Evolutionary conservation across 2,113 vertebrate genomes (phyloP), one percentile per base, ranked within the genome.

Genomic region (Nansenia antarctica): DNA sequence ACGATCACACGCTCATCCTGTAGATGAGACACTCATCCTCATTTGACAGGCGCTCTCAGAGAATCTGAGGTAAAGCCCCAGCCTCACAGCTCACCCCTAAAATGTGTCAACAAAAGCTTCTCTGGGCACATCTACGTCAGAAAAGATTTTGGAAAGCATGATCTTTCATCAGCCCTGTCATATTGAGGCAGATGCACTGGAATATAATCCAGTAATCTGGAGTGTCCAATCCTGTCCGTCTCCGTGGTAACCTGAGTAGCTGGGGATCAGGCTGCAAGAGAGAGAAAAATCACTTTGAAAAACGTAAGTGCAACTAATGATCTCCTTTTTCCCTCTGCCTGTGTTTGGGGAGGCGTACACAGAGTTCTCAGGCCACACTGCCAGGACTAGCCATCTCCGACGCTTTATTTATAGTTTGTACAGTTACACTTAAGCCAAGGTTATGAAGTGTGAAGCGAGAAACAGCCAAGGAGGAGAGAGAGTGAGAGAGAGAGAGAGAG

Each of bases 161-260:
- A 70, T 22, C 30, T 70, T 62, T 65, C 47, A 18, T 37, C 15
- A 61, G 11, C 4, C 34, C 49, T 31, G 26, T 66, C 57, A 63
- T 62, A 73, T 47, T 24, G 47, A 68, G 71, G 60, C 69, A 71
- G 60, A 81, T 72, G 70, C 72, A 60, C 49, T 61, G 58, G 55
- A 62, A 52, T 63, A 75, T 79, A 78, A 80, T 72, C 65, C 77
- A 68, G 70, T 74, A 72, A 72, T 78, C 70, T 73, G 67, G 47
- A 63, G 65, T n/a, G 45, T 35, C 11, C 49, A 49, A 52, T 67
- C 32, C 62, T 35, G 42, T 76, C 70, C 57, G 66, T 70, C 73
- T 61, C 59, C 49, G 53, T 67, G 35, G 59, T 64, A 67, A 73
- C 76, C 80, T 58, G 55, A 62, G 70, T 30, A 47, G 66, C 29